Conservation (phyloP, 2,113 vertebrate species). For the Alethe castanea region DNA sequence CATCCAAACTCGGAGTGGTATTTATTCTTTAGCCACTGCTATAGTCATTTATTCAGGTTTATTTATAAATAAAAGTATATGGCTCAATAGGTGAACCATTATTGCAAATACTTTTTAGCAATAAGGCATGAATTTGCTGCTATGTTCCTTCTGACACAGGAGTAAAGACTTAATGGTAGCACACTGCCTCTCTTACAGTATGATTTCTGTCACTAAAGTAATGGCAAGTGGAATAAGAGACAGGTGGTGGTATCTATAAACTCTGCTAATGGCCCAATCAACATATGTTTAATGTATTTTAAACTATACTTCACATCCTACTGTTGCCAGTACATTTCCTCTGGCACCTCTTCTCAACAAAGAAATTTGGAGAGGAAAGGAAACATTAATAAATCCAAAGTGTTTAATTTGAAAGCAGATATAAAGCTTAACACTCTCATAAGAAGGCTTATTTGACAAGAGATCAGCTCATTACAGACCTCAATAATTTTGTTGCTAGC, state of each 20-base stretch:
- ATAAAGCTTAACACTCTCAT: conserved; percentile 71
- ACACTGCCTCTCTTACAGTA: conserved; percentile 12
- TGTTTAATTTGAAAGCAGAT: conserved; percentile 78
- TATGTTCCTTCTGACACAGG: conserved; percentile 48
- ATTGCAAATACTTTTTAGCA: conserved; percentile 14
- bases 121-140: conserved; percentile 20
- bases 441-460: conserved; percentile 68
- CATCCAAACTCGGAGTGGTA: neutral
- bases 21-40: conserved; percentile 5
- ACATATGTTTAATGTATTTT: conserved; percentile 74
- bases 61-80: neutral
- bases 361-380: conserved; percentile 85
- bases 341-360: conserved; percentile 77
- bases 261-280: conserved; percentile 72
- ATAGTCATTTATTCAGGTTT: conserved; percentile 19
- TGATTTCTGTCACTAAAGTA: conserved; percentile 72
- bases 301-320: conserved; percentile 75
- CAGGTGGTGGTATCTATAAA: conserved; percentile 79
- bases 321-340: conserved; percentile 78
- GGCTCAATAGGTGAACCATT: neutral
- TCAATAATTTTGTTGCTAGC: conserved; percentile 80
- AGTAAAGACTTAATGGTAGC: conserved; percentile 68
- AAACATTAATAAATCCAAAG: conserved; percentile 79
- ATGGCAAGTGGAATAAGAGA: conserved; percentile 65
- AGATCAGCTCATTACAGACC: conserved; percentile 65